phyloP scores from a whole-genome alignment of 2,113 vertebrate species.

The Redunca redunca region DNA sequence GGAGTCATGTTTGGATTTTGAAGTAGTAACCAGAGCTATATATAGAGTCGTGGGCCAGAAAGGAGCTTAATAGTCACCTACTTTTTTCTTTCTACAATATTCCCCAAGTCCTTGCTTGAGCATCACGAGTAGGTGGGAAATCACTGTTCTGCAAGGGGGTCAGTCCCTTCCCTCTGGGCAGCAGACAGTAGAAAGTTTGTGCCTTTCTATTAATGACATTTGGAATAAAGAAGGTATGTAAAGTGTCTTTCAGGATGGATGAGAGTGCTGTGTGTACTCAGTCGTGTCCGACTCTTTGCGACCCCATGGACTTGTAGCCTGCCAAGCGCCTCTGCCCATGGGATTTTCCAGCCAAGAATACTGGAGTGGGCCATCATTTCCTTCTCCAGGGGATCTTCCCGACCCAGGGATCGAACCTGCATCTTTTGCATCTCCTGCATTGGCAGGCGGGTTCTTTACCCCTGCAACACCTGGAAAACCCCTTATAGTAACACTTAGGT shows the following conservation, averaged over 20 bases:
- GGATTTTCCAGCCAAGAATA: not conserved
- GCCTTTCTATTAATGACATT: not conserved
- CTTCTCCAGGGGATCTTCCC: not conserved
- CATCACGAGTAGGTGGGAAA: not conserved
- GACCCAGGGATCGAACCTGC: not conserved
- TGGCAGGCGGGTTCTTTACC: not conserved
- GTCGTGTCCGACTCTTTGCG: rapidly evolving
- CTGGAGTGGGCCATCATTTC: not conserved
- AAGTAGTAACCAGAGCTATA: not conserved
- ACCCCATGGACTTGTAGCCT: not conserved
- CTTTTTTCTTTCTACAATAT: not conserved
- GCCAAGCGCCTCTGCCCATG: not conserved
- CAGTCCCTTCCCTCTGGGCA: not conserved
- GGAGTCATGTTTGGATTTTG: not conserved
- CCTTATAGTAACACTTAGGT: not conserved
- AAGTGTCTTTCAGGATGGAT: not conserved
- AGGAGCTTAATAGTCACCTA: not conserved
- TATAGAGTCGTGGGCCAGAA: not conserved
- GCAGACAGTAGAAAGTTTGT: not conserved
- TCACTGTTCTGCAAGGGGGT: not conserved
- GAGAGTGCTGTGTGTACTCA: not conserved
- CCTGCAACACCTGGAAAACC: not conserved
- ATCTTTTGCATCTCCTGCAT: not conserved
- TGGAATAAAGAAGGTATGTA: not conserved
- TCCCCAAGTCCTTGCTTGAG: not conserved